These are phyloP conservation scores for Oikopleura dioica DNA, from an alignment of 23 tunicate genomes.

Conservation along the genomic window DNA sequence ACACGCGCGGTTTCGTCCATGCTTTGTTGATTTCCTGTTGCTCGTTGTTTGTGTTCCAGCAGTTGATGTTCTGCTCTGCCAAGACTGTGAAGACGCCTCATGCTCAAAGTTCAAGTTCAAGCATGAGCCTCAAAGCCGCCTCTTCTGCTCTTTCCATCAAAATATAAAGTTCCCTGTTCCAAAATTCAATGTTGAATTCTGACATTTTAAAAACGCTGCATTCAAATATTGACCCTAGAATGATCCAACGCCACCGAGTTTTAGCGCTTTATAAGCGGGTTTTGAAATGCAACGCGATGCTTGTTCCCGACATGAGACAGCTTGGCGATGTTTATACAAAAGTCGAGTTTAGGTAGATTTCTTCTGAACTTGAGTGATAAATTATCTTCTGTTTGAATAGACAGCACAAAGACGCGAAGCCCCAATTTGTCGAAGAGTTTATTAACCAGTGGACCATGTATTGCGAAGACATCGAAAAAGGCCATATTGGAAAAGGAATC, in stretches of 20 bases:
- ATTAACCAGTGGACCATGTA: conserved; percentile 61
- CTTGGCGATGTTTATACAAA: conserved; percentile 78
- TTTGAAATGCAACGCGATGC: conserved; percentile 28
- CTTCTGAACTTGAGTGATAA: too few species aligned
- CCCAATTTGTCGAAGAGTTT: conserved; percentile 52
- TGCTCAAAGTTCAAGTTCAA: too few species aligned
- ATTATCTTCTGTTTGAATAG: too few species aligned
- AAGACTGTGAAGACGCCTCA: too few species aligned
- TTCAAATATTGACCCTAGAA: background rate
- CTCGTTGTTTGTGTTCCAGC: too few species aligned
- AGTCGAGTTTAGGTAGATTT: conserved; percentile 66
- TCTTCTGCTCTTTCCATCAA: background rate
- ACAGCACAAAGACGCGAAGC: conserved; percentile 43
- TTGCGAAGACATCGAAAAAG: conserved; percentile 15
- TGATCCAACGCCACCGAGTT: conserved; percentile 16
- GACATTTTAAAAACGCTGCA: too few species aligned
- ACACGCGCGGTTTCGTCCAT: background rate
- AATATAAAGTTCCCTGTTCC: background rate
- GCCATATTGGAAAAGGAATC: conserved; percentile 27
- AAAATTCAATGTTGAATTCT: too few species aligned
- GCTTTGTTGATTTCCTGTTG: too few species aligned
- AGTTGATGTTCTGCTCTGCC: too few species aligned
- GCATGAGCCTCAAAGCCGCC: too few species aligned
- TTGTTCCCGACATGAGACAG: conserved; percentile 45
- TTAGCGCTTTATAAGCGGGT: conserved; percentile 39